These are phyloP conservation scores for Lasiurus cinereus DNA, from an alignment of 2,113 vertebrate species.

Conservation along the genomic window DNA sequence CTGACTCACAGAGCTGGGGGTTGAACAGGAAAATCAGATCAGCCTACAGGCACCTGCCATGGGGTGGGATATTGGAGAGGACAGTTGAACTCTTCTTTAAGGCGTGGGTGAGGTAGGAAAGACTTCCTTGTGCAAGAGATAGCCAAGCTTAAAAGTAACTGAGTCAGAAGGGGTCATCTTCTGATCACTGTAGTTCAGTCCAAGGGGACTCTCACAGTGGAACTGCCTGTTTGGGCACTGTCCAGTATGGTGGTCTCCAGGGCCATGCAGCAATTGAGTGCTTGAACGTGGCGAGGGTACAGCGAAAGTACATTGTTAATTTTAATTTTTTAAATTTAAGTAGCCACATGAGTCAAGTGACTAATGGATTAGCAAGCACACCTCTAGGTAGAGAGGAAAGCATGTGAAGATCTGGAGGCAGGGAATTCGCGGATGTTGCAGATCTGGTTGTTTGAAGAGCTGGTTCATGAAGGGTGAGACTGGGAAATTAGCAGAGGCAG, in stretches of 20 bases:
- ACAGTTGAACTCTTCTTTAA: neutral
- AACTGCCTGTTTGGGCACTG: fast-evolving
- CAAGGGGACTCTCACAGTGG: neutral
- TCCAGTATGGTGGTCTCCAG: no score
- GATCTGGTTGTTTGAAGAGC: neutral
- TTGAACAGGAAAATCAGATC: neutral
- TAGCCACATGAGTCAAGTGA: neutral
- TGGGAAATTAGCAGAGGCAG: neutral
- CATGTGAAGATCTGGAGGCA: neutral
- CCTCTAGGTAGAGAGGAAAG: neutral
- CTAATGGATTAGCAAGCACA: neutral
- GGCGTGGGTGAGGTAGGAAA: neutral
- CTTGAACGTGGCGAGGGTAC: neutral
- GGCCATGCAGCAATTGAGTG: fast-evolving
- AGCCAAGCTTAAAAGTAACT: neutral
- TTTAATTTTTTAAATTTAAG: neutral
- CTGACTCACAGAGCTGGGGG: neutral
- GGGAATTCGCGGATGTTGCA: neutral
- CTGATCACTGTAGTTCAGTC: neutral
- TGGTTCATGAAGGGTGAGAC: neutral
- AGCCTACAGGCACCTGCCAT: neutral
- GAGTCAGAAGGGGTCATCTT: neutral
- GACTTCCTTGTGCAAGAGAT: neutral
- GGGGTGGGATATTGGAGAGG: neutral
- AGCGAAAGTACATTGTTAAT: neutral